Evolutionary conservation across 2,113 vertebrate genomes (phyloP).

Genomic region (Platysternon megacephalum): DNA sequence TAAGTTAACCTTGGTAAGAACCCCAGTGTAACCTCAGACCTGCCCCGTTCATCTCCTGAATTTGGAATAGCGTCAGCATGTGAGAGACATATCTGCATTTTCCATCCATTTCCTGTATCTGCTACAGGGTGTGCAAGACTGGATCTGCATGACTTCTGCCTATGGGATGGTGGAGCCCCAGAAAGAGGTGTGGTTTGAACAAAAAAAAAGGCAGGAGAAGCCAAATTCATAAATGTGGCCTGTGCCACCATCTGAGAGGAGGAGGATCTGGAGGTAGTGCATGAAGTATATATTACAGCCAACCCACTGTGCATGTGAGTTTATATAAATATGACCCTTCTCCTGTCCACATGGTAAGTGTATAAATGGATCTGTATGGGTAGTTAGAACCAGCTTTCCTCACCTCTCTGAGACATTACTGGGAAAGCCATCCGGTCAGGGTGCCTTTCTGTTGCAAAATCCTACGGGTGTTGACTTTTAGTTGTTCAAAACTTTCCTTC

Average conservation of each 20-base stretch:
- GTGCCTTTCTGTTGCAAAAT: neutral
- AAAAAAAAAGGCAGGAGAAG: neutral
- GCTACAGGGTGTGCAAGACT: neutral
- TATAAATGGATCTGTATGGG: accelerated
- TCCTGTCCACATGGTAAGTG: accelerated
- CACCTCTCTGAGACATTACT: neutral
- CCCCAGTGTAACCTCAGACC: neutral
- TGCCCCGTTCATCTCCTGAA: neutral
- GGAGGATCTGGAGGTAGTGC: neutral
- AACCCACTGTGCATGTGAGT: neutral
- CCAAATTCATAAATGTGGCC: neutral
- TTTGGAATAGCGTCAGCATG: neutral
- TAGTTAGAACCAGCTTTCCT: neutral
- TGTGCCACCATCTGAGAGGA: neutral
- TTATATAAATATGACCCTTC: accelerated
- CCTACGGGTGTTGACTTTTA: neutral
- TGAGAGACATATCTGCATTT: neutral
- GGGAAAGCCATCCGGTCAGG: neutral
- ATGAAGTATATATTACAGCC: neutral
- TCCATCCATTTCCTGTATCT: neutral
- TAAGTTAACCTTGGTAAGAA: neutral
- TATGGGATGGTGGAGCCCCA: neutral
- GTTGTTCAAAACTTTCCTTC: neutral
- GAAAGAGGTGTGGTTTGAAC: neutral
- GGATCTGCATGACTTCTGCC: neutral